phyloP scores from a whole-genome alignment of 1,140 invertebrate species.

The Schlechtendalia chinensis region DNA sequence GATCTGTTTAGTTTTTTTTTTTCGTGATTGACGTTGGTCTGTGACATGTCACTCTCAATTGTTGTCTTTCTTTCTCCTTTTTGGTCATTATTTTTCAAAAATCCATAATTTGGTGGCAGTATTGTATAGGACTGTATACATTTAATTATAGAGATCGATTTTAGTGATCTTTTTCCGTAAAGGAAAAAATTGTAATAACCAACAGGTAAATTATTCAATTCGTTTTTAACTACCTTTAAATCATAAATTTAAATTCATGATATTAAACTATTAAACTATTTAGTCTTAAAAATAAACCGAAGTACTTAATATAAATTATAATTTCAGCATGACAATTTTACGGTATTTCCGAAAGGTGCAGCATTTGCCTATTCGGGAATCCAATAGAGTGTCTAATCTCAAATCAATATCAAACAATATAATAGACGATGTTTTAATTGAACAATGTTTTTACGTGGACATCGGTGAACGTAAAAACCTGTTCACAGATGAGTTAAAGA shows the following conservation, averaged over 20 bases:
- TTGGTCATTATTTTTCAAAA: too few relatives aligned
- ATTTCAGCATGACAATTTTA: slow-evolving; percentile 36
- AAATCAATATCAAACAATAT: slow-evolving; percentile 23
- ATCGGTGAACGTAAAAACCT: slow-evolving; percentile 14
- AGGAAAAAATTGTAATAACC: too few relatives aligned
- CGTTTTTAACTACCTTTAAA: too few relatives aligned
- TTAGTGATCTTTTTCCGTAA: background rate
- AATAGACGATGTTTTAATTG: slow-evolving; percentile 16
- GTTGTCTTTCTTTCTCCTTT: too few relatives aligned
- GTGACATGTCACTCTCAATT: too few relatives aligned
- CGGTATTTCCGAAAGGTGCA: slow-evolving; percentile 19
- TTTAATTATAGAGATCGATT: too few relatives aligned
- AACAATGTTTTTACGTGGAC: slow-evolving; percentile 38
- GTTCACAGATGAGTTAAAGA: slow-evolving; percentile 60
- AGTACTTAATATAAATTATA: background rate
- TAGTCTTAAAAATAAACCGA: background rate
- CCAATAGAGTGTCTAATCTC: background rate
- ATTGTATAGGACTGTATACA: too few relatives aligned
- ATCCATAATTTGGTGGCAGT: too few relatives aligned
- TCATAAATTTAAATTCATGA: background rate
- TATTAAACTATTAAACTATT: background rate
- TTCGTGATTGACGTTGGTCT: too few relatives aligned
- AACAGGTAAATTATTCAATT: slow-evolving; percentile 7
- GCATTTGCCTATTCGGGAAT: slow-evolving; percentile 4
- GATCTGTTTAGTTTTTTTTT: too few relatives aligned